Conservation (phyloP, 2,888 invertebrate genomes). For the Spatulosminthurus flaviceps region DNA sequence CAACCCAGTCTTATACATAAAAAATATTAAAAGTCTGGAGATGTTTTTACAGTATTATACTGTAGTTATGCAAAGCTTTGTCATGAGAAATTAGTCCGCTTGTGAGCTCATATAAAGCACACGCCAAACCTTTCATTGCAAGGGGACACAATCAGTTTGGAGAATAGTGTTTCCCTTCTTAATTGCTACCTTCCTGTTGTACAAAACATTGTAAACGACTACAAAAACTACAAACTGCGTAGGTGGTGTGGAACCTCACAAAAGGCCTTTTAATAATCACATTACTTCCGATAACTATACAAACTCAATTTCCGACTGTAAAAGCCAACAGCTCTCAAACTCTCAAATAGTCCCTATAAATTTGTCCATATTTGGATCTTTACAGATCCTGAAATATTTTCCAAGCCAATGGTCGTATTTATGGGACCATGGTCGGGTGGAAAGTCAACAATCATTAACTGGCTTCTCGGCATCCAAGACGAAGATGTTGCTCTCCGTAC, state of each 20-base stretch:
- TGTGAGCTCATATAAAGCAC: background rate
- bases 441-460: slow-evolving; percentile 93
- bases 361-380: background rate
- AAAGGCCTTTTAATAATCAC: background rate
- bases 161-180: background rate
- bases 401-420: slow-evolving; percentile 89
- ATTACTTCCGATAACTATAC: background rate
- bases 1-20: no score
- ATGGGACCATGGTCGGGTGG: slow-evolving; percentile 98
- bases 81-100: no score
- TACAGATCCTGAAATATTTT: slow-evolving; percentile 90
- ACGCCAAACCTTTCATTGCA: background rate
- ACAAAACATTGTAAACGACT: background rate
- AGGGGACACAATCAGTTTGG: background rate
- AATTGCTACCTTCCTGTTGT: slow-evolving; percentile 9
- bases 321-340: no score
- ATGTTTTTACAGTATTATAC: no score
- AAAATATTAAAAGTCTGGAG: no score
- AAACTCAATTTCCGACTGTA: no score
- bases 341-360: background rate
- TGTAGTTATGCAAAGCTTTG: no score
- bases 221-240: background rate
- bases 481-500: slow-evolving; percentile 84
- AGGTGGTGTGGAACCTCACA: background rate
- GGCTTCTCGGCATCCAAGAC: slow-evolving; percentile 87